phyloP scores from a whole-genome alignment of 2,797 vertebrate species.

The Onychomys torridus region DNA sequence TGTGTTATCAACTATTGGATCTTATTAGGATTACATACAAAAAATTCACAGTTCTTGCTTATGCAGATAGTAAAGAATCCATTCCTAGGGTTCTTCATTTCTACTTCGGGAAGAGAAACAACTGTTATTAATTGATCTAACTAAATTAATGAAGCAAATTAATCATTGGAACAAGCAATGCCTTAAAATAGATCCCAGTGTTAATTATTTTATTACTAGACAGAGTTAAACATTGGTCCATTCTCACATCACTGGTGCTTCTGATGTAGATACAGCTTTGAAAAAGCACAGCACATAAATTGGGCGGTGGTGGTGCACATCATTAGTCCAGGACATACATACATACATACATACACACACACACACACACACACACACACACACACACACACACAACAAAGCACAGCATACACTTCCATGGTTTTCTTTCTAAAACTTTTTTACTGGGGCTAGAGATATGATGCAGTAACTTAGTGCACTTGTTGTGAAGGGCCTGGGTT shows the following conservation, averaged over 20 bases:
- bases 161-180: conserved; percentile 48
- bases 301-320: background rate
- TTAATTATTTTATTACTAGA: conserved; percentile 62
- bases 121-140: background rate
- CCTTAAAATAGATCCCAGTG: conserved; percentile 57
- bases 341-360: background rate
- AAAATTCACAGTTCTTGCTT: conserved; percentile 25
- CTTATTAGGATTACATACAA: conserved; percentile 37
- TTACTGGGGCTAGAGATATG: background rate
- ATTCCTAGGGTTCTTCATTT: conserved; percentile 45
- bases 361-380: too few relatives aligned
- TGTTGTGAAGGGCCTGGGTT: background rate
- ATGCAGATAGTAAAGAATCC: background rate
- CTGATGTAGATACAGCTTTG: conserved; percentile 51
- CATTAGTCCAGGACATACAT: background rate
- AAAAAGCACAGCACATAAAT: background rate
- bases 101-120: conserved; percentile 43
- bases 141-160: conserved; percentile 25
- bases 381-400: background rate
- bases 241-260: background rate
- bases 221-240: conserved; percentile 27
- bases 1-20: conserved; percentile 7
- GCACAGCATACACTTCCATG: background rate
- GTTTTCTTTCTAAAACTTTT: background rate
- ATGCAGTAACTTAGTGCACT: background rate